Conservation (phyloP, 2,888 invertebrate genomes). For the Mythimna vitellina region DNA sequence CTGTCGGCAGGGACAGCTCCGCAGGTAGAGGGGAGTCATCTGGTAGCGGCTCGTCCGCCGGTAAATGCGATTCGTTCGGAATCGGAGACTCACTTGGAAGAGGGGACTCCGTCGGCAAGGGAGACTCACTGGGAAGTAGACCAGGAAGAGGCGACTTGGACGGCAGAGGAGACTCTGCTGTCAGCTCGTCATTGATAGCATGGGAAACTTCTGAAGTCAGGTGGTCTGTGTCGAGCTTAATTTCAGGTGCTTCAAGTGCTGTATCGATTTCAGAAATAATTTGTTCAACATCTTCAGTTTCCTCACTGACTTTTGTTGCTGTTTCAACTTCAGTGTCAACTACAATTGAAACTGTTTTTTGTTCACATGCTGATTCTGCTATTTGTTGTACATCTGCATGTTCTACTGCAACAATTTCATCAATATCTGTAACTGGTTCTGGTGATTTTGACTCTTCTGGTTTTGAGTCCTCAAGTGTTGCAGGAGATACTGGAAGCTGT, state of each 20-base stretch:
- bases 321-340: conserved; percentile 21
- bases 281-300: conserved; percentile 44
- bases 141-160: conserved; percentile 59
- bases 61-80: conserved; percentile 65
- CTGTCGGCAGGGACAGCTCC: conserved; percentile 59
- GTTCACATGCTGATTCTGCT: conserved; percentile 9
- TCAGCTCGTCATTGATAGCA: conserved; percentile 36
- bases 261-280: conserved; percentile 49
- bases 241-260: conserved; percentile 54
- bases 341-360: conserved; percentile 14
- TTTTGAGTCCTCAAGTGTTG: conserved; percentile 58
- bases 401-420: conserved; percentile 47
- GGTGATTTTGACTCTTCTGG: conserved; percentile 60
- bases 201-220: conserved; percentile 46
- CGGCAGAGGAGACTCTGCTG: conserved; percentile 52
- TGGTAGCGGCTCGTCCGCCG: conserved; percentile 56
- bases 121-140: conserved; percentile 62
- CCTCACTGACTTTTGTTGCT: conserved; percentile 31
- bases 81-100: conserved; percentile 63
- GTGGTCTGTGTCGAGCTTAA: conserved; percentile 60
- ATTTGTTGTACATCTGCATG: conserved; percentile 26
- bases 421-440: conserved; percentile 52
- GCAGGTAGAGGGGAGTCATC: conserved; percentile 63
- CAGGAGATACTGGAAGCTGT: conserved; percentile 52
- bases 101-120: conserved; percentile 61